Evolutionary conservation across 2,113 vertebrate genomes (phyloP).

Genomic region (Anas platyrhynchos): DNA sequence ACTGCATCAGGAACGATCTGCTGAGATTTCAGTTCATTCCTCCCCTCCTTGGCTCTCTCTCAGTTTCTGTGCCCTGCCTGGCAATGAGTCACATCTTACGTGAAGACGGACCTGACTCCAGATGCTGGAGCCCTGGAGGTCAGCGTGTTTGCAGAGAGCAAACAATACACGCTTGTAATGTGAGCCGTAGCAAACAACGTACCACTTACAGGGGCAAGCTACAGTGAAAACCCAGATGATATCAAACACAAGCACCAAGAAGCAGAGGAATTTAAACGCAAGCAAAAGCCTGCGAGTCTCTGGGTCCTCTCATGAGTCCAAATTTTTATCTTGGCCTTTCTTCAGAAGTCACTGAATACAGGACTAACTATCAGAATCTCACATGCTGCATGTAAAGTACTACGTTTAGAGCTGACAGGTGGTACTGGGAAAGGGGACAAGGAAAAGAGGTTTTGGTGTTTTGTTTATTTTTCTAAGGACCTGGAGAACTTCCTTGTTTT

Average conservation of each 20-base stretch:
- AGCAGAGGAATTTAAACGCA: background rate
- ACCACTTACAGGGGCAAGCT: background rate
- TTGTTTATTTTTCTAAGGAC: background rate
- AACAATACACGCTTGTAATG: background rate
- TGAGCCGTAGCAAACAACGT: background rate
- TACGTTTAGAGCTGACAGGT: background rate
- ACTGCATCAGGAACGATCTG: background rate
- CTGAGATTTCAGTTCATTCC: background rate
- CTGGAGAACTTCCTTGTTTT: background rate
- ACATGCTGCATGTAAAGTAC: background rate
- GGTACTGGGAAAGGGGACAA: background rate
- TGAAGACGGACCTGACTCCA: background rate
- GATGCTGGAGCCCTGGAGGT: background rate
- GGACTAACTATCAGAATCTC: background rate
- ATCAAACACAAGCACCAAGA: background rate
- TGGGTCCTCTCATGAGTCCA: background rate
- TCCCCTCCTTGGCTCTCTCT: background rate
- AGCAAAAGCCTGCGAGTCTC: background rate
- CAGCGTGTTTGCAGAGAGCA: background rate
- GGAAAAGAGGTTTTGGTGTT: background rate
- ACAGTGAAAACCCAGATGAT: background rate
- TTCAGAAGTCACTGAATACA: conserved; percentile 17
- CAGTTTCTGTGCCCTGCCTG: background rate
- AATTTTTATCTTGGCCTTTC: background rate
- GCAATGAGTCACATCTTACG: background rate